Evolutionary conservation across 2,113 vertebrate species (phyloP).

Genomic region (Xerus inauris): DNA sequence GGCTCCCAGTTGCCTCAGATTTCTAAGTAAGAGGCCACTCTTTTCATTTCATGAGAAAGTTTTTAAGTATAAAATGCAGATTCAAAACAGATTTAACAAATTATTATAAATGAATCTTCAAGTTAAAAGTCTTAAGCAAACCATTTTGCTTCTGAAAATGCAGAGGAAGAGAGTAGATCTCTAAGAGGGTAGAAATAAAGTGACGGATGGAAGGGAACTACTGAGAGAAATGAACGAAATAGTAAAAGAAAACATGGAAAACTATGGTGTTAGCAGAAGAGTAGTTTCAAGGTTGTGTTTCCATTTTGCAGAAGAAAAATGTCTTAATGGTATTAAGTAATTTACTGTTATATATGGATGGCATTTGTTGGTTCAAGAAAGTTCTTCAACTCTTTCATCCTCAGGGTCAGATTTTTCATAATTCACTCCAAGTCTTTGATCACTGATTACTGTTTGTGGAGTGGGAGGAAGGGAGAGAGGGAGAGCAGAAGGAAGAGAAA

Average conservation of each 20-base stretch:
- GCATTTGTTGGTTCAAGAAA: neutral
- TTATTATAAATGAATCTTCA: neutral
- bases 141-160: neutral
- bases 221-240: neutral
- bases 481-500: no score
- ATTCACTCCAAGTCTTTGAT: neutral
- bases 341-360: neutral
- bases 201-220: neutral
- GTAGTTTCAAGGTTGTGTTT: neutral
- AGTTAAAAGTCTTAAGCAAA: neutral
- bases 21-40: neutral
- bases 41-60: slow-evolving; percentile 11
- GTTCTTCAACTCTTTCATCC: slow-evolving; percentile 29
- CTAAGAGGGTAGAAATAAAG: no score
- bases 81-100: slow-evolving; percentile 26
- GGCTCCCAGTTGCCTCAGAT: neutral
- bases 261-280: neutral
- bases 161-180: neutral
- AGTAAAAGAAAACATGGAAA: neutral
- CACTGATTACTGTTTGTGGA: neutral
- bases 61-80: slow-evolving; percentile 7
- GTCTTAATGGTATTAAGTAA: neutral
- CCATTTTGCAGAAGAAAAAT: neutral
- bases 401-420: neutral
- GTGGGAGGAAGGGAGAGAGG: no score